phyloP scores from a whole-genome alignment of 1,140 invertebrate genomes.

The Holcopasites calliopsidis region DNA sequence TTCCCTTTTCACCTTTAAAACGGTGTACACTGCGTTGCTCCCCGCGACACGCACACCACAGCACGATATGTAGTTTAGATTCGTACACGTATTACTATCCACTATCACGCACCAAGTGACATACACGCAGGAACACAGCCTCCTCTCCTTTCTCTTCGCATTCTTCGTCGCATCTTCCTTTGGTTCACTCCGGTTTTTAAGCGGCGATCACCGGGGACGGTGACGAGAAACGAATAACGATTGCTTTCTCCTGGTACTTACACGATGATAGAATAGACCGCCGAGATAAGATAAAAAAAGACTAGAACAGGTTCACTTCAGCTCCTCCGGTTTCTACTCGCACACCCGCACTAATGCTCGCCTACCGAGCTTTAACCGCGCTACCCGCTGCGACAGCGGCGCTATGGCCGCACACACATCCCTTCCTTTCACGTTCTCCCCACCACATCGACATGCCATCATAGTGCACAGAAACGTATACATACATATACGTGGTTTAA shows the following conservation, averaged over 20 bases:
- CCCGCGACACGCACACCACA: not conserved
- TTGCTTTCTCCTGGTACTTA: not conserved
- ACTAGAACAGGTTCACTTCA: not conserved
- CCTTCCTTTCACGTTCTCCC: no score
- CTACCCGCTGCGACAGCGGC: conserved; percentile 16
- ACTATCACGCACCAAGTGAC: not conserved
- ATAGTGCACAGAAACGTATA: no score
- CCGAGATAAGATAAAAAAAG: conserved; percentile 30
- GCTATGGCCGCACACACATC: conserved; percentile 4
- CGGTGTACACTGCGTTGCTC: not conserved
- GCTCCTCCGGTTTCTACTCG: not conserved
- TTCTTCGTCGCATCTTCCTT: conserved; percentile 3
- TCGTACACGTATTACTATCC: not conserved
- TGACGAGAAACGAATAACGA: not conserved
- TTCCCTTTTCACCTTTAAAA: conserved; percentile 19
- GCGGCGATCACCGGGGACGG: no score
- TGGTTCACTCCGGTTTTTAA: no score
- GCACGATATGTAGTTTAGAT: not conserved
- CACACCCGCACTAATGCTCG: not conserved
- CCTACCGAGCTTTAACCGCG: not conserved
- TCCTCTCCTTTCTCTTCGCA: conserved; percentile 48
- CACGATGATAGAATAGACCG: not conserved
- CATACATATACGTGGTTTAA: no score
- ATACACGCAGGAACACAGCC: conserved; percentile 14
- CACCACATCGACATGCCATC: no score